Percentiles rank a stretch among this genome's conserved stretches.
Evolutionary conservation across 2,113 vertebrate species (phyloP).

Genomic region (Euleptes europaea): DNA sequence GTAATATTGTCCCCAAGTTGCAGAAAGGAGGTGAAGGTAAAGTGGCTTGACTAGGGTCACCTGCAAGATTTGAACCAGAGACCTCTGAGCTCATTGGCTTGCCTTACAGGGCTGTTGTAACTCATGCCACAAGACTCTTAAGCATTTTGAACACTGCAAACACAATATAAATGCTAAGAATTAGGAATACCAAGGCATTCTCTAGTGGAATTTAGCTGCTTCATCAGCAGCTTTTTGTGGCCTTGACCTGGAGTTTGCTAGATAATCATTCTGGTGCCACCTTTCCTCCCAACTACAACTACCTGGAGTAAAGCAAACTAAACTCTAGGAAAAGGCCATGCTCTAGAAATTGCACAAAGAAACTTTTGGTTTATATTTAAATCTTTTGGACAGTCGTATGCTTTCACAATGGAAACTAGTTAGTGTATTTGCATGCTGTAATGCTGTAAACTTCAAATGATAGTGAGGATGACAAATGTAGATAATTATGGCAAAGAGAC

Average conservation of each 20-base stretch:
- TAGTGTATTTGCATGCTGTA: background rate
- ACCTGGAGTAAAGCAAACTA: background rate
- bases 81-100: too few relatives aligned
- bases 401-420: background rate
- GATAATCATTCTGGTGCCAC: background rate
- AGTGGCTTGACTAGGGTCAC: too few relatives aligned
- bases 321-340: background rate
- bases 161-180: too few relatives aligned
- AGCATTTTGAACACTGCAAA: too few relatives aligned
- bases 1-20: too few relatives aligned
- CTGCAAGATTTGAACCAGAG: too few relatives aligned
- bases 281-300: background rate
- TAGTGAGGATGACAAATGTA: background rate
- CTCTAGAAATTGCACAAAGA: background rate
- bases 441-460: too few relatives aligned
- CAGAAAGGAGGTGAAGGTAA: too few relatives aligned
- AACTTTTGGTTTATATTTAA: background rate
- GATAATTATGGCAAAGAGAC: background rate
- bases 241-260: background rate
- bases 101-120: too few relatives aligned
- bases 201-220: background rate
- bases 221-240: background rate
- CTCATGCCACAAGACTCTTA: too few relatives aligned
- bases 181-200: background rate
- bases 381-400: background rate